Evolutionary conservation across 2,888 invertebrate species (phyloP).

Genomic region (Syrista parreyssii): DNA sequence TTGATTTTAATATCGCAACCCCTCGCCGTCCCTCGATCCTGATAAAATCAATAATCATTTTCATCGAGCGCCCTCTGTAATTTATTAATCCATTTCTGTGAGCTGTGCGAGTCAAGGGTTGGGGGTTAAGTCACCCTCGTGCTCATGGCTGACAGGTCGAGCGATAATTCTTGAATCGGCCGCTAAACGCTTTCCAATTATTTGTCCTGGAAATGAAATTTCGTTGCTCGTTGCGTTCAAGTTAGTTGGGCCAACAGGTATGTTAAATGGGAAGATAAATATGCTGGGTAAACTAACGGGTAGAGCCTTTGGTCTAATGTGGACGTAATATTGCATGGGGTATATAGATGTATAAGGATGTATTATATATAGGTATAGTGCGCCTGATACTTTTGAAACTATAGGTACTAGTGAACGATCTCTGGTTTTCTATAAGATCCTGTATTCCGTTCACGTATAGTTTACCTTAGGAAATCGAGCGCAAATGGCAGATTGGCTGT

Average conservation of each 20-base stretch:
- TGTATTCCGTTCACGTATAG: not conserved
- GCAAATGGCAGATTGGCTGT: not conserved
- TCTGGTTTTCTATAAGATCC: not conserved
- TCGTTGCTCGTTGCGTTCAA: constrained; percentile 13
- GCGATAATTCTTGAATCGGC: constrained; percentile 46
- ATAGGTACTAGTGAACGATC: not conserved
- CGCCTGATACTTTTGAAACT: not conserved
- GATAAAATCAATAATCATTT: constrained; percentile 33
- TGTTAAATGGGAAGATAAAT: not conserved
- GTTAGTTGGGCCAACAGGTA: not conserved
- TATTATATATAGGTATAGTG: no score
- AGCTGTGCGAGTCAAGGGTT: constrained; percentile 2
- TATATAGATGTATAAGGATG: no score
- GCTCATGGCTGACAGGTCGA: constrained; percentile 15
- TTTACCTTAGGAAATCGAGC: not conserved
- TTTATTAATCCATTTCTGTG: constrained; percentile 52
- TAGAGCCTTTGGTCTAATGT: not conserved
- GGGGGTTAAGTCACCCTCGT: constrained; percentile 11
- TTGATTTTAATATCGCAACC: constrained; percentile 51
- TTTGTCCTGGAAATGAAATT: constrained; percentile 18
- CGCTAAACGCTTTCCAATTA: constrained; percentile 49
- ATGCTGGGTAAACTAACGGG: not conserved
- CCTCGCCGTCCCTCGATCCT: not conserved
- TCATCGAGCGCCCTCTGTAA: constrained; percentile 30
- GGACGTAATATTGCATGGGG: not conserved